These are phyloP conservation scores for Syngnathus acus DNA, from an alignment of 2,797 vertebrate genomes.

Conservation along the genomic window DNA sequence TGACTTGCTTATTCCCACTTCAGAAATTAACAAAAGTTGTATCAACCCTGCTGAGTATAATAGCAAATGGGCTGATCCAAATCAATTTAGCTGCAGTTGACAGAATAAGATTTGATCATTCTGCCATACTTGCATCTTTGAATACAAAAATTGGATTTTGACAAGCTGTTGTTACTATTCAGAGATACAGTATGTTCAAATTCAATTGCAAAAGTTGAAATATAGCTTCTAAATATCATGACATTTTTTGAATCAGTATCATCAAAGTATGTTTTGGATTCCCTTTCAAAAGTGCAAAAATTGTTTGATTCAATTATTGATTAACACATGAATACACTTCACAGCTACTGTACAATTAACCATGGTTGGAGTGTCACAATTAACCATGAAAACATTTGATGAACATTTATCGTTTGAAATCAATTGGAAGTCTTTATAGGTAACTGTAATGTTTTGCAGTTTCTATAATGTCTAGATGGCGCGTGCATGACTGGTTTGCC, in stretches of 20 bases:
- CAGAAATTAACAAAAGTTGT: background rate
- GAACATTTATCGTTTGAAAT: background rate
- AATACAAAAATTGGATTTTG: background rate
- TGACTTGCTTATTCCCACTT: background rate
- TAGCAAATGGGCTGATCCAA: background rate
- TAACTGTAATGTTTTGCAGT: conserved; percentile 55
- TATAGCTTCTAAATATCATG: background rate
- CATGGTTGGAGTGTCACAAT: background rate
- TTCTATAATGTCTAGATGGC: conserved; percentile 56
- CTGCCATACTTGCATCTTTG: background rate
- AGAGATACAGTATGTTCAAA: background rate
- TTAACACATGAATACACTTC: background rate
- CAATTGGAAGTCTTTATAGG: background rate
- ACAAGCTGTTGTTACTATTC: background rate
- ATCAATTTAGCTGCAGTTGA: background rate
- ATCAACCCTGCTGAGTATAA: background rate
- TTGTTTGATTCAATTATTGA: background rate
- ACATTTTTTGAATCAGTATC: background rate
- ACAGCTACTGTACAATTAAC: background rate
- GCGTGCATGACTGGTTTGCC: conserved; percentile 29
- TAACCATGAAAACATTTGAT: background rate
- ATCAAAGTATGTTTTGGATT: background rate
- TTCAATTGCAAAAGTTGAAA: background rate
- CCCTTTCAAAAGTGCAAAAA: background rate
- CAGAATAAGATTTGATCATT: background rate